Conservation (phyloP, 2,888 invertebrate species). For the Exephanes ischioxanthus region DNA sequence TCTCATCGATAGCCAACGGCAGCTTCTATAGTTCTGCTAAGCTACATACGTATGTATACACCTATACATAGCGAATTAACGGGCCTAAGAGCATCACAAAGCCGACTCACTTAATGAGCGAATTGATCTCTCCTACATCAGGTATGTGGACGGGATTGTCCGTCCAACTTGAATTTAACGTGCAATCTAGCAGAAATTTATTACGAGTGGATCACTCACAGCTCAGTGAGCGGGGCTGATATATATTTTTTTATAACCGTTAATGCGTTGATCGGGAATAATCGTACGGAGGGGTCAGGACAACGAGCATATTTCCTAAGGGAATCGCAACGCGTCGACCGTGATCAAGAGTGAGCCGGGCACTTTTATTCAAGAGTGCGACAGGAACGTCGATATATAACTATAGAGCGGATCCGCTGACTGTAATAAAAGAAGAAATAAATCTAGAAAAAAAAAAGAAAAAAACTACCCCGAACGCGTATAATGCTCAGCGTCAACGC, state of each 20-base stretch:
- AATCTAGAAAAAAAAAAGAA: slow-evolving; percentile 46
- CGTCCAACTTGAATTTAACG: slow-evolving; percentile 58
- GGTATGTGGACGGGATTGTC: slow-evolving; percentile 41
- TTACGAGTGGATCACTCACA: slow-evolving; percentile 66
- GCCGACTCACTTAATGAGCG: slow-evolving; percentile 66
- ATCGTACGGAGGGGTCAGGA: slow-evolving; percentile 41
- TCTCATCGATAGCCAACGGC: slow-evolving; percentile 63
- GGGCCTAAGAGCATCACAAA: slow-evolving; percentile 58
- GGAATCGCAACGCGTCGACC: slow-evolving; percentile 45
- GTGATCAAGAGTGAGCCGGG: slow-evolving; percentile 42
- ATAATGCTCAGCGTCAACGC: slow-evolving; percentile 62
- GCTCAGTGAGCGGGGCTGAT: slow-evolving; percentile 43
- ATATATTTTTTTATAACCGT: slow-evolving; percentile 33
- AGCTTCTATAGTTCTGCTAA: slow-evolving; percentile 35
- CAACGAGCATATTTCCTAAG: slow-evolving; percentile 34
- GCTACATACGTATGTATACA: neutral
- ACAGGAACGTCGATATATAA: slow-evolving; percentile 6
- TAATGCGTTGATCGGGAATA: slow-evolving; percentile 60
- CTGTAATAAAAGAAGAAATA: slow-evolving; percentile 56
- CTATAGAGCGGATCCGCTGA: slow-evolving; percentile 10
- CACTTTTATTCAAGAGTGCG: slow-evolving; percentile 45
- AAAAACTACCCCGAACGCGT: slow-evolving; percentile 36
- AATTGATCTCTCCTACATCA: slow-evolving; percentile 61
- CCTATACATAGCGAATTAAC: slow-evolving; percentile 48
- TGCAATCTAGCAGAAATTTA: slow-evolving; percentile 63